Percentiles rank a stretch among this genome's conserved stretches.
These are phyloP conservation scores for Biston stratarius DNA, from an alignment of 2,888 invertebrate species.

Conservation along the genomic window DNA sequence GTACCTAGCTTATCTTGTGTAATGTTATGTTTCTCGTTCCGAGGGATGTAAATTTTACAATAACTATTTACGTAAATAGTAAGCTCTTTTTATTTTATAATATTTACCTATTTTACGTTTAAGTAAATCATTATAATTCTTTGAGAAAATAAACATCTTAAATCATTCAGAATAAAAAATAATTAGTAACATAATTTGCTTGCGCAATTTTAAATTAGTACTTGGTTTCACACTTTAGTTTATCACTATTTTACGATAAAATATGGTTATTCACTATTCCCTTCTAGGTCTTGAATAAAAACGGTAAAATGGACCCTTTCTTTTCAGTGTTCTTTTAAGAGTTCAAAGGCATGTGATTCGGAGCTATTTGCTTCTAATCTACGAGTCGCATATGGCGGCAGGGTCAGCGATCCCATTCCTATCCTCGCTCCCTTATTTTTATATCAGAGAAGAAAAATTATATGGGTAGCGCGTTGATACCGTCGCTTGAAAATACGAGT, in stretches of 20 bases:
- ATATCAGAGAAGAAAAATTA: slow-evolving; percentile 36
- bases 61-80: too few relatives aligned
- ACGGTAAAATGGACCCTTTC: slow-evolving; percentile 11
- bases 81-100: too few relatives aligned
- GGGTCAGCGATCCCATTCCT: slow-evolving; percentile 30
- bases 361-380: slow-evolving; percentile 27
- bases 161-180: too few relatives aligned
- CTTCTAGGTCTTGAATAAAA: not conserved
- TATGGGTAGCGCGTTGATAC: slow-evolving; percentile 29
- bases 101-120: too few relatives aligned
- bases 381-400: slow-evolving; percentile 32
- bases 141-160: too few relatives aligned
- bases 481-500: slow-evolving; percentile 28
- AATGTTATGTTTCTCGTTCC: too few relatives aligned
- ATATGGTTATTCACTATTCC: not conserved
- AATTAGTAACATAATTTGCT: too few relatives aligned
- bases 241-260: not conserved
- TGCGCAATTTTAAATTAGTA: too few relatives aligned
- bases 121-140: too few relatives aligned
- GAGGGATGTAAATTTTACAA: too few relatives aligned
- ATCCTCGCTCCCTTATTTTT: slow-evolving; percentile 30
- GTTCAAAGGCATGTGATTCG: slow-evolving; percentile 24
- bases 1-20: too few relatives aligned
- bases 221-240: not conserved
- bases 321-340: slow-evolving; percentile 13